These are phyloP conservation scores for Lithophane socia DNA, from an alignment of 2,888 invertebrate genomes.

Conservation along the genomic window DNA sequence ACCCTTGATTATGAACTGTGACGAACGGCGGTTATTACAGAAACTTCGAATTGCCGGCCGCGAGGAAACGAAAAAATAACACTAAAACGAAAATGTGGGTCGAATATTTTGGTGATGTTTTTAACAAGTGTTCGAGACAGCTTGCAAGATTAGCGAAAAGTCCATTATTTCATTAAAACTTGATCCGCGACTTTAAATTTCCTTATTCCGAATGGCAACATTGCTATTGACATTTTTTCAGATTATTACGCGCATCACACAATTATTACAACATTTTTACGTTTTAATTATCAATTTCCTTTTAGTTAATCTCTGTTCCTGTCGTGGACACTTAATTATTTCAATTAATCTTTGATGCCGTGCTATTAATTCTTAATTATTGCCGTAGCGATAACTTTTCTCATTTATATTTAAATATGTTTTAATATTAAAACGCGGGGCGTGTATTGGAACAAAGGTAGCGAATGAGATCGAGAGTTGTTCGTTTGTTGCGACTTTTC, in stretches of 20 bases:
- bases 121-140: slow-evolving; percentile 73
- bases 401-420: slow-evolving; percentile 56
- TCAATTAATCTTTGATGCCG: slow-evolving; percentile 44
- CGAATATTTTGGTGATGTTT: slow-evolving; percentile 61
- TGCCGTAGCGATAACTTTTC: slow-evolving; percentile 41
- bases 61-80: slow-evolving; percentile 34
- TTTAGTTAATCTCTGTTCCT: slow-evolving; percentile 36
- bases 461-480: slow-evolving; percentile 20
- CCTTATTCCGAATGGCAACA: slow-evolving; percentile 56
- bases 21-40: slow-evolving; percentile 38
- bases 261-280: slow-evolving; percentile 30
- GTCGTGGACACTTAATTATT: slow-evolving; percentile 36
- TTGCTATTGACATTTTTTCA: slow-evolving; percentile 66
- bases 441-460: slow-evolving; percentile 33
- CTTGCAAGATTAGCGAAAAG: slow-evolving; percentile 72
- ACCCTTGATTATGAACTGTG: slow-evolving; percentile 47
- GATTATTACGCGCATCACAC: slow-evolving; percentile 26
- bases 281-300: slow-evolving; percentile 34
- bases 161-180: slow-evolving; percentile 77
- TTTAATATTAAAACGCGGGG: slow-evolving; percentile 32
- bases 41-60: slow-evolving; percentile 48
- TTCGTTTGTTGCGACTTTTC: slow-evolving; percentile 40
- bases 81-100: slow-evolving; percentile 36
- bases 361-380: slow-evolving; percentile 48
- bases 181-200: slow-evolving; percentile 65